Percentiles rank a stretch among this genome's conserved stretches.
Evolutionary conservation across 1,140 invertebrate genomes (phyloP).

Genomic region (Drosophila murphyi): DNA sequence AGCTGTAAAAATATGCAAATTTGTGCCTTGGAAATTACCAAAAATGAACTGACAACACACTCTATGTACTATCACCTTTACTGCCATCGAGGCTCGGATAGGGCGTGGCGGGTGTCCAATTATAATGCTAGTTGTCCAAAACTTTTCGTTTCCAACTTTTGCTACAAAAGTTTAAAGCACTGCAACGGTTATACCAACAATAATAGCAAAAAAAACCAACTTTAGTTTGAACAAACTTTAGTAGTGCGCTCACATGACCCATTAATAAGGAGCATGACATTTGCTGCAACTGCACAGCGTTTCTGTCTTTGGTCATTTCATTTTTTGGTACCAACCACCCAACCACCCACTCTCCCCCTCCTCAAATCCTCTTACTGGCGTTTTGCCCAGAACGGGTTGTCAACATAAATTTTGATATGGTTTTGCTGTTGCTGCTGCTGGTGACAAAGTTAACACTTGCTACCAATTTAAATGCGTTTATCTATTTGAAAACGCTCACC

Average conservation of each 20-base stretch:
- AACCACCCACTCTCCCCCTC: neutral
- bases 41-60: conserved; percentile 56
- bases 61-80: conserved; percentile 8
- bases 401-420: conserved; percentile 72
- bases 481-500: conserved; percentile 54
- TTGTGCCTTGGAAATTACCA: conserved; percentile 67
- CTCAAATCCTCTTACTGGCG: conserved; percentile 17
- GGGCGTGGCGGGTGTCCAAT: conserved; percentile 14
- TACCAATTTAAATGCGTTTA: conserved; percentile 75
- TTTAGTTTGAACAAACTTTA: conserved; percentile 40
- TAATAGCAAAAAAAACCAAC: conserved; percentile 27
- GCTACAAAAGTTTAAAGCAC: conserved; percentile 42
- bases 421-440: conserved; percentile 40
- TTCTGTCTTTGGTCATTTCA: conserved; percentile 55
- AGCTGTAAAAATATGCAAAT: conserved; percentile 59
- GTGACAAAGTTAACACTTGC: conserved; percentile 68
- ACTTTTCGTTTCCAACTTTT: conserved; percentile 52
- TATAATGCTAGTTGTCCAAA: conserved; percentile 16
- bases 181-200: conserved; percentile 16
- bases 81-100: conserved; percentile 15
- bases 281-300: conserved; percentile 29
- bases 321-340: conserved; percentile 7
- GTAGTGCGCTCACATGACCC: conserved; percentile 69
- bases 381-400: conserved; percentile 69
- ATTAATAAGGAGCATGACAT: conserved; percentile 72